Percentiles rank a stretch among this genome's conserved stretches.
Evolutionary conservation across 2,113 vertebrate genomes (phyloP).

Genomic region (Phalacrocorax brasilianus): DNA sequence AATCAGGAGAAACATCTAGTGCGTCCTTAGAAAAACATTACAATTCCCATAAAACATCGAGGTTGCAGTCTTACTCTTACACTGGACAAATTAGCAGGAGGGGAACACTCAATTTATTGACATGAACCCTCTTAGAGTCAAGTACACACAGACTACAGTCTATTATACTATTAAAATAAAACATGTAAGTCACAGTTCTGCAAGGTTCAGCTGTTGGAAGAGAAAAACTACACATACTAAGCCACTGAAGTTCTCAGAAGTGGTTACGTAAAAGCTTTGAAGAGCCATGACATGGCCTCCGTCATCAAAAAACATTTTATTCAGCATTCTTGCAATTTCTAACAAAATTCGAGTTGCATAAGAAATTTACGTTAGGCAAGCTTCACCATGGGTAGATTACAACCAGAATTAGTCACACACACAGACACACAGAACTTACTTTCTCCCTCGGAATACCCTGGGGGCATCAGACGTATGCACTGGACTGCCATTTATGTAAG

Average conservation of each 20-base stretch:
- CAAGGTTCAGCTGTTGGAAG: background rate
- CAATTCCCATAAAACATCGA: background rate
- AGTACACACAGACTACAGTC: background rate
- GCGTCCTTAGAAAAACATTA: background rate
- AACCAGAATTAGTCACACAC: background rate
- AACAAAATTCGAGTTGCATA: background rate
- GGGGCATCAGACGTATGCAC: background rate
- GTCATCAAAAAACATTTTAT: background rate
- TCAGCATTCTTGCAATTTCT: background rate
- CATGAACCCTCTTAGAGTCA: background rate
- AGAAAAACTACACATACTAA: background rate
- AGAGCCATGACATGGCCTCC: background rate
- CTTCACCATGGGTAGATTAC: background rate
- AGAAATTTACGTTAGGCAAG: background rate
- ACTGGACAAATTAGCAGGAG: background rate
- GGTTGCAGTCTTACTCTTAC: background rate
- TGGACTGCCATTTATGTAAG: conserved; percentile 46
- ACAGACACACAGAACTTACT: conserved; percentile 68
- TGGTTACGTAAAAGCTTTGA: background rate
- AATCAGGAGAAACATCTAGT: background rate
- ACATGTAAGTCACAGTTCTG: background rate
- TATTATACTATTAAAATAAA: background rate
- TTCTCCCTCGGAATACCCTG: conserved; percentile 65
- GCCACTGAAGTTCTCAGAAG: background rate
- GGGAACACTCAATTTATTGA: background rate